Base-by-base conservation (phyloP, 2,797 vertebrate genomes). In the Rhinophrynus dorsalis region DNA sequence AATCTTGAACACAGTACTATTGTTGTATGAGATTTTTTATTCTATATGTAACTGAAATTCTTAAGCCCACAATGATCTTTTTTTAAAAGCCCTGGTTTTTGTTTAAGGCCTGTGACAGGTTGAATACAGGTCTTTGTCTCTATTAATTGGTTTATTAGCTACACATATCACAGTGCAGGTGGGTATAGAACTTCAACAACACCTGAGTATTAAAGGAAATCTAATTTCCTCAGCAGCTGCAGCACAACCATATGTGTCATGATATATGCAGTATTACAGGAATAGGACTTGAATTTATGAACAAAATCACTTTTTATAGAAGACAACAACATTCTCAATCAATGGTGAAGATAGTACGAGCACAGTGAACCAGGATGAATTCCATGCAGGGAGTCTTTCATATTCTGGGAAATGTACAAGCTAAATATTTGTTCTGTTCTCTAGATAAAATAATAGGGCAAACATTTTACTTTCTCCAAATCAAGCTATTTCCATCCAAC, bases 221-320 rank as follows among this genome's bases (percentile, higher is more conserved):
- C 20, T 44, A 35, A 32, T 58, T 60, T 69, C 47, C 67, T 33
- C 24, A 51, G 51, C 54, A 59, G 37, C 56, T 68, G 56, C 45
- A 59, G 29, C 12, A 17, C 20, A 12, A 6, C 5, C 52, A 15
- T 47, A n/a, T 33, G 42, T 20, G 20, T 17, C 32, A 68, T 20
- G 23, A 27, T 37, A 42, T 26, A 33, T 52, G 23, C 24, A 52
- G 33, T 2, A 20, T 5, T 56, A 10, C 20, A 27, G 50, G 32
- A 30, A 12, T 42, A 58, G 13, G 15, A 10, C 26, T 61, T 68
- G 44, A 15, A 37, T 48, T 52, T 44, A 54, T 32, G 47, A 51
- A 69, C 45, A 60, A 69, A 52, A 47, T 18, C 12, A 45, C 15
- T 68, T 68, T 68, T 68, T 45, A 67, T 59, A 38, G n/a, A 20